These are phyloP conservation scores for Spizaetus ornatus DNA, from an alignment of 2,113 vertebrate species.

Conservation along the genomic window DNA sequence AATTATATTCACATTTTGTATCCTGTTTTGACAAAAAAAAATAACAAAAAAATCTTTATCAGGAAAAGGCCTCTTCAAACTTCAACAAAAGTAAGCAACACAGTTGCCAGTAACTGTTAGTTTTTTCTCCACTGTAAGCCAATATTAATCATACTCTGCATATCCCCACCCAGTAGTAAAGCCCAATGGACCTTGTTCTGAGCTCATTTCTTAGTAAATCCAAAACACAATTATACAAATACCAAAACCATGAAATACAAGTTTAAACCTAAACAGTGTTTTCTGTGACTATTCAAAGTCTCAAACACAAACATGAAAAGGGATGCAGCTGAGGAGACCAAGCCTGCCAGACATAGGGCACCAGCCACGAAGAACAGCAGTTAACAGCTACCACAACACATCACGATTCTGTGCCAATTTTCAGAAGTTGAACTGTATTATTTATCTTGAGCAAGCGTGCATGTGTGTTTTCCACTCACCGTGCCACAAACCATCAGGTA, in stretches of 20 bases:
- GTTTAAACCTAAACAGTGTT: not conserved
- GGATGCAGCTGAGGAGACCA: not conserved
- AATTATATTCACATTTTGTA: not conserved
- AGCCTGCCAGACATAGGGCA: not conserved
- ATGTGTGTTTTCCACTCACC: not conserved
- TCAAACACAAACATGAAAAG: not conserved
- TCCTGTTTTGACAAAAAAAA: constrained; percentile 14
- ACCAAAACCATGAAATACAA: not conserved
- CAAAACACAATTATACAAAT: not conserved
- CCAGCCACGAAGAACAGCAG: not conserved
- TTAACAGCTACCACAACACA: not conserved
- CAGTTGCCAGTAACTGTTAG: not conserved
- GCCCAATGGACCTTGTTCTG: not conserved
- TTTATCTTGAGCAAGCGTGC: fast-evolving
- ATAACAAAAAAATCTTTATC: not conserved
- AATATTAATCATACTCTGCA: not conserved
- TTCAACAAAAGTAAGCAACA: not conserved
- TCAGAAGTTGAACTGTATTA: not conserved
- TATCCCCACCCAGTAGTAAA: not conserved
- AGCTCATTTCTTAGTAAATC: not conserved
- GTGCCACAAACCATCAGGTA: not conserved
- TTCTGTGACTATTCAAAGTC: not conserved
- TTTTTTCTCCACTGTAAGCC: not conserved
- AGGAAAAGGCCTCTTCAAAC: constrained; percentile 20
- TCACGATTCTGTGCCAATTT: not conserved